Base-by-base conservation (phyloP, 1,140 invertebrate genomes). In the Hesperophylax magnus region DNA sequence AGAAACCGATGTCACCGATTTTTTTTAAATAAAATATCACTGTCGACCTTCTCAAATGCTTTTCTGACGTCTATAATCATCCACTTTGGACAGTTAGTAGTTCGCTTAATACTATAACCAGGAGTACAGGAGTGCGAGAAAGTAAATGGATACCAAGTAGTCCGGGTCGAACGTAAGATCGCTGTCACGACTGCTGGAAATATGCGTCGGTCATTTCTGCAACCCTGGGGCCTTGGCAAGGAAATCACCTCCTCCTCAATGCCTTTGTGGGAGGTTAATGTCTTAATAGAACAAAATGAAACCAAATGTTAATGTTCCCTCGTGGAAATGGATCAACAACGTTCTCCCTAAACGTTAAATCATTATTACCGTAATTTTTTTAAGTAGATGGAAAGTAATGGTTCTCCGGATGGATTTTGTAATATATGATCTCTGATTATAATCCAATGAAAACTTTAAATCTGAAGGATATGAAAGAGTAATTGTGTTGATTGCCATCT, bases 211-310 rank as follows among this genome's bases (percentile, higher is more conserved):
- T 58, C 53, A 75, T 58, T 56, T 56, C 17, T 76, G 72, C 60
- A 20, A 20, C 79, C 79, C 72, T 52, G 47, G 71, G 79, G 79
- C 72, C 11, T 56, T 20, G 61, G n/a, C 24, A 56, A 79, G 63
- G 47, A 61, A 52, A 78, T 24, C 76, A 53, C 60, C 71, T 34
- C 39, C 39, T 47, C 52, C 31, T 74, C 20, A 11, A 78, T 65
- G 15, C 52, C 77, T 52, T 69, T 82, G 58, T 82, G 81, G 76
- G 76, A 63, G 81, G 71, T 79, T 82, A 79, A 82, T 82, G 77
- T 79, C 81, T 82, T 79, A 34, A 82, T 82, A 76, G n/a, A 22
- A 34, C 9, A 47, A 39, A 39, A 15, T 15, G 22, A 65, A 52
- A 39, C 52, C 39, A 78, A 78, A 78, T 78, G 31, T 65, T 53